A percentile compares a stretch with the other conserved stretches of the same genome.
These are phyloP conservation scores for Lampris megalopsis DNA, from an alignment of 2,113 vertebrate genomes.

Conservation along the genomic window DNA sequence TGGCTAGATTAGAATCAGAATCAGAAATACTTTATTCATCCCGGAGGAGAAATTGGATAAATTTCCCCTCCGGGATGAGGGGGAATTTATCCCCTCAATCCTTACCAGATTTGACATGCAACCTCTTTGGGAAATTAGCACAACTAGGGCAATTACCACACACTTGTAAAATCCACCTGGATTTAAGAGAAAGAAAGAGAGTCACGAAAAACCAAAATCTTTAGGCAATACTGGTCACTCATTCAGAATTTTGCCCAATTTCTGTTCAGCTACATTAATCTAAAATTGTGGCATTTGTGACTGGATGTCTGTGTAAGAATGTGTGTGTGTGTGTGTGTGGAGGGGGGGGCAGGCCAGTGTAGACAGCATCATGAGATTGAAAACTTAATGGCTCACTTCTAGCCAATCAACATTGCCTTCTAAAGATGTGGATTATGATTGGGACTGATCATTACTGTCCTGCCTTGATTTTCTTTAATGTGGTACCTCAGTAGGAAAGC, in stretches of 20 bases:
- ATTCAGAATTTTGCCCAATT: not conserved
- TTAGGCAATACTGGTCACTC: not conserved
- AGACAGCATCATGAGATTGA: constrained; percentile 8
- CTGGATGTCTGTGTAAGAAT: no score
- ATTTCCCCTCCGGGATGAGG: no score
- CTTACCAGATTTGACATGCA: not conserved
- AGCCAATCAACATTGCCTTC: constrained; percentile 21
- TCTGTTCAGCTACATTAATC: not conserved
- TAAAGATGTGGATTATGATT: constrained; percentile 22
- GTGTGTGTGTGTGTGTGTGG: not conserved
- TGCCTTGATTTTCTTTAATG: constrained; percentile 27
- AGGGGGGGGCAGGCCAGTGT: not conserved
- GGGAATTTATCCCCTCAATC: no score
- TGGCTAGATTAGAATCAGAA: not conserved
- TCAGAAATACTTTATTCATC: not conserved
- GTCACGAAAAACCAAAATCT: not conserved
- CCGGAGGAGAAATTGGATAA: not conserved
- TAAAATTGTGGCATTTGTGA: no score
- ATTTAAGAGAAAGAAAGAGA: constrained; percentile 1
- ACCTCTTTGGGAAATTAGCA: constrained; percentile 29
- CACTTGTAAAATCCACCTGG: constrained; percentile 5
- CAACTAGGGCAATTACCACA: constrained; percentile 20
- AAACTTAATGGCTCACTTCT: constrained; percentile 16
- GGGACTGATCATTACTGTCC: constrained; percentile 17
- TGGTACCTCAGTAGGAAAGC: constrained; percentile 20